A percentile compares a stretch with the other conserved stretches of the same genome.
phyloP scores from a whole-genome alignment of 2,113 vertebrate genomes.

The Lycaon pictus region DNA sequence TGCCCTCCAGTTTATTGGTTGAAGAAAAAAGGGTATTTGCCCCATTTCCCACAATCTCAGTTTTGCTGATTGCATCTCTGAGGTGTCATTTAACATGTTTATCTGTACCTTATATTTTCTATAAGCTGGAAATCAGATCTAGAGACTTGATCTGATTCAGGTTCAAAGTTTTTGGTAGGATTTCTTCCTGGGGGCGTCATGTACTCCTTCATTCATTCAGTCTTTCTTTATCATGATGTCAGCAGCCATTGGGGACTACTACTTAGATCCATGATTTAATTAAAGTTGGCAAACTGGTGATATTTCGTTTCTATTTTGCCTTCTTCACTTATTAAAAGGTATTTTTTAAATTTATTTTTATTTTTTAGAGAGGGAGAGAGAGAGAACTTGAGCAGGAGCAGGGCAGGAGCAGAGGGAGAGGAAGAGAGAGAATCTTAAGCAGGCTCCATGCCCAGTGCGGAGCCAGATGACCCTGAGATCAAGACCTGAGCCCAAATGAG shows the following conservation, averaged over 20 bases:
- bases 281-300: neutral
- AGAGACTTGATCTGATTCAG: neutral
- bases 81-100: neutral
- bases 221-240: neutral
- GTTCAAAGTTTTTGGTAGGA: neutral
- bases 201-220: neutral
- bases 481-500: neutral
- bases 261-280: neutral
- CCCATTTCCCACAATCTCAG: neutral
- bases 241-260: neutral
- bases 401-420: neutral
- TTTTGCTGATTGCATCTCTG: neutral
- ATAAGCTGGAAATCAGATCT: neutral
- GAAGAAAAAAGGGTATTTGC: neutral
- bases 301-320: slow-evolving; percentile 3
- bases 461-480: neutral
- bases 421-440: neutral
- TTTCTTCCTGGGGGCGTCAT: neutral
- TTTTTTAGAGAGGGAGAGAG: neutral
- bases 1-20: neutral
- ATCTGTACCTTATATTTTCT: neutral
- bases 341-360: neutral
- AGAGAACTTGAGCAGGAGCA: neutral
- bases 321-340: neutral
- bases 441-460: neutral